Evolutionary conservation across 1,140 invertebrate species (phyloP), one percentile per base, ranked within the genome.

Genomic region (Mylabris phalerata): DNA sequence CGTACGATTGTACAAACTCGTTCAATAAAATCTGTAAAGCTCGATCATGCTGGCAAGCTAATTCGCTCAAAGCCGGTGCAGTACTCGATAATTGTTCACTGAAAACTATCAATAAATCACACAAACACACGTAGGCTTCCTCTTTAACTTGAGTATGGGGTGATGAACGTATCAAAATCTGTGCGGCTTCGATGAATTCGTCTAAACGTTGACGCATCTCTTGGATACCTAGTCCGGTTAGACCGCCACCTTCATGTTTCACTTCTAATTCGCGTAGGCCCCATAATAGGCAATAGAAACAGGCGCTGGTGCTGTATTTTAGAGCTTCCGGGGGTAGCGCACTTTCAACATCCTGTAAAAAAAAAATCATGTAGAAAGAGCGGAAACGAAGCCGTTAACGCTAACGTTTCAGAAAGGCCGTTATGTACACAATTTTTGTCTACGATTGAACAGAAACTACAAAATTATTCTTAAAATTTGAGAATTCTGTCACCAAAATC

Each of bases 91-190:
- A 72, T 68, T 96, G 90, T 72, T 90, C 88, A 64, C 93, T 95
- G 78, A 98, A 98, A 50, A 96, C 81, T n/a, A 99, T 87, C 27
- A 98, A 77, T 58, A 95, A 76, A 78, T 99, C 97, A 75, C 95
- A 98, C 42, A 99, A 86, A 9, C 90, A 91, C 40, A 92, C 85
- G 74, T 95, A 99, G 0, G 93, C 92, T 55, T 74, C 73, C 54
- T 73, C 73, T 44, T 69, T 68, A 5, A 74, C 68, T 2, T 54
- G 24, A 26, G 61, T 55, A 46, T 74, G 69, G 1, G 71, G 71
- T 4, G 71, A 73, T 45, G 55, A 65, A 10, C 67, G 51, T 27
- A 74, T 73, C 10, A 74, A 50, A 19, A 61, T 67, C 56, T 74
- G 70, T 0, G 70, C 65, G 2, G 70, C 71, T 56, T 69, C 71